Evolutionary conservation across 2,888 invertebrate species (phyloP), one percentile per base, ranked within the genome.

Genomic region (Pedicia rivosa): DNA sequence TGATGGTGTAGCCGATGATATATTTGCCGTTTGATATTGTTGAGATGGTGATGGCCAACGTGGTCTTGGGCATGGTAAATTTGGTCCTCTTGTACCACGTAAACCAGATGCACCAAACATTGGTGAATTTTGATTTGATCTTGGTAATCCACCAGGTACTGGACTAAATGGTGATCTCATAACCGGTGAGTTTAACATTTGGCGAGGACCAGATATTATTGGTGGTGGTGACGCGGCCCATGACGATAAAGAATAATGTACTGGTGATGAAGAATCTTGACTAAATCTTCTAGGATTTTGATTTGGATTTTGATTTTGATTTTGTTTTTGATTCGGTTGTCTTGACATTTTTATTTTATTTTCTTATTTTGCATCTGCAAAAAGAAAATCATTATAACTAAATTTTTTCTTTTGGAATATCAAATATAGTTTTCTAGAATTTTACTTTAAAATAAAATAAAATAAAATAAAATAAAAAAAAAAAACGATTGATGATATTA

Each of bases 201-300:
- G 19, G 3, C 48, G 63, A 15, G 70, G 70, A 32, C 72, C 72
- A 34, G 75, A 70, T 48, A 76, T 71, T 42, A 74, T 68, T 4
- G 77, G 78, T n/a, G 78, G 77, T 2, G 80, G 78, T 46, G 78
- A 75, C 2, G 78, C 75, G 7, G 74, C 58, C 68, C 79, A 81
- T 34, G 82, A 80, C 25, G 81, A 80, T 10, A 77, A 73, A 22
- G 81, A 75, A 58, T 74, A 81, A 50, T 75, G 70, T 44, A 73
- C 69, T 3, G 68, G 64, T 28, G 71, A 68, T 35, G 75, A 74
- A 51, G 67, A 63, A 50, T 61, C 55, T 51, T 57, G 53, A 47
- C 46, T 46, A 46, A 60, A 54, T 22, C 57, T 57, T 41, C 52
- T 46, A 29, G 48, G 46, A 31, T 44, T 46, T 42, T 49, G 47